Base-by-base conservation (phyloP, 2,888 invertebrate species). In the Eupeodes latifasciatus region DNA sequence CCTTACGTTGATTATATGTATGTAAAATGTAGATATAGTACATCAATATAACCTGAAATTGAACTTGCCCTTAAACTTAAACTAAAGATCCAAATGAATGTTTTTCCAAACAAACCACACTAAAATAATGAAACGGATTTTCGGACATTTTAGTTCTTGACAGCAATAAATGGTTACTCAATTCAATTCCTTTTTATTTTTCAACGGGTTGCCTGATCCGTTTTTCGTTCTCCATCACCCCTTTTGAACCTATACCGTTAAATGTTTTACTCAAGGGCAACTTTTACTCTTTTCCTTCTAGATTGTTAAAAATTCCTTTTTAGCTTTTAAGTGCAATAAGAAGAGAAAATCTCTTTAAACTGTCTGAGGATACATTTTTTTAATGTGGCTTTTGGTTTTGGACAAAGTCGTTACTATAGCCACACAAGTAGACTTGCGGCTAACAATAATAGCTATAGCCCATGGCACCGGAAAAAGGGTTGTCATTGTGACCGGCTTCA, bases 131-230 rank as follows among this genome's bases (percentile, higher is more conserved):
- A 40, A 40, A 53, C 14, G 11, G n/a, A 62, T 78, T 77, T 49
- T 59, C 81, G 74, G 34, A 51, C 62, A 78, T 79, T 49, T 51
- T 79, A 79, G 82, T 86, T 79, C 79, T 62, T 86, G 86, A 82
- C 86, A 82, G 75, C 53, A 79, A 86, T 86, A 86, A 82, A 86
- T 86, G 86, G 82, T 82, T 75, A 64, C 75, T 82, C 79, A 57
- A 79, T 66, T 82, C 71, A 79, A 82, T 82, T 86, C 78, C 49
- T 78, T 81, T 80, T 75, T 76, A 57, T 61, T 59, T 51, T 9
- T 34, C 44, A 36, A 27, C 34, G 19, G 51, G n/a, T 27, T n/a
- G 27, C 5, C n/a, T 27, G 3, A 4, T 40, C 40, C 40, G 6
- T 0, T 1, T 44, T 47, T 6, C 5, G 1, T 19, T n/a, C 1